A percentile compares a stretch with the other conserved stretches of the same genome.
These are phyloP conservation scores for Anguilla megastoma DNA, from an alignment of 2,797 vertebrate genomes.

Conservation along the genomic window DNA sequence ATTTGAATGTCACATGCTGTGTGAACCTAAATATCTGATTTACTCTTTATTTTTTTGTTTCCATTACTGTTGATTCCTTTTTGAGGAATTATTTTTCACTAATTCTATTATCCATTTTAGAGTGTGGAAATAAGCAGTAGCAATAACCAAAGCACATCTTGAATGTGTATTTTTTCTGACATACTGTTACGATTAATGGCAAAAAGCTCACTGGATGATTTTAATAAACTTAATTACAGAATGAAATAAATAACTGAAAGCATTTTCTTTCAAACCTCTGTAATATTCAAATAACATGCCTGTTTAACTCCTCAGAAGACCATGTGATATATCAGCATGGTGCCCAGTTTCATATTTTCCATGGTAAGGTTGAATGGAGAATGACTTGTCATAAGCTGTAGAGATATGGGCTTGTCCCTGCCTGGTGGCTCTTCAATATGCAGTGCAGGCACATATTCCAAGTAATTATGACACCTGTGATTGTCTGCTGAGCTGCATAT, in stretches of 20 bases:
- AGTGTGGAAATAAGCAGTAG: background rate
- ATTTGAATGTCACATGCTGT: too few relatives aligned
- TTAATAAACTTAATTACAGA: background rate
- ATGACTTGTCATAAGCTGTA: background rate
- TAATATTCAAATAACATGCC: background rate
- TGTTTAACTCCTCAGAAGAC: background rate
- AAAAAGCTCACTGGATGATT: background rate
- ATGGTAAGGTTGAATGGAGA: background rate
- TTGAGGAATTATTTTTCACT: too few relatives aligned
- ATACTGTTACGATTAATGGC: background rate
- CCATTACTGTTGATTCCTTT: too few relatives aligned
- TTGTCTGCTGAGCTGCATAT: background rate
- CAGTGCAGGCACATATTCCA: background rate
- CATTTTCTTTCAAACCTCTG: background rate
- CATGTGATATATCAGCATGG: background rate
- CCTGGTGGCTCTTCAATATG: background rate
- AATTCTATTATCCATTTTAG: background rate
- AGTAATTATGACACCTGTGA: slow-evolving; percentile 4
- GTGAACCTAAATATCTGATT: too few relatives aligned
- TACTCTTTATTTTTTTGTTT: too few relatives aligned
- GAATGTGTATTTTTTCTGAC: background rate
- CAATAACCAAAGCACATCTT: background rate
- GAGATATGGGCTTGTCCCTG: background rate
- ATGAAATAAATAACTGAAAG: background rate
- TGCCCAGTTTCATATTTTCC: background rate